Evolutionary conservation across 2,797 vertebrate genomes (phyloP).

Genomic region (Synanceia verrucosa): DNA sequence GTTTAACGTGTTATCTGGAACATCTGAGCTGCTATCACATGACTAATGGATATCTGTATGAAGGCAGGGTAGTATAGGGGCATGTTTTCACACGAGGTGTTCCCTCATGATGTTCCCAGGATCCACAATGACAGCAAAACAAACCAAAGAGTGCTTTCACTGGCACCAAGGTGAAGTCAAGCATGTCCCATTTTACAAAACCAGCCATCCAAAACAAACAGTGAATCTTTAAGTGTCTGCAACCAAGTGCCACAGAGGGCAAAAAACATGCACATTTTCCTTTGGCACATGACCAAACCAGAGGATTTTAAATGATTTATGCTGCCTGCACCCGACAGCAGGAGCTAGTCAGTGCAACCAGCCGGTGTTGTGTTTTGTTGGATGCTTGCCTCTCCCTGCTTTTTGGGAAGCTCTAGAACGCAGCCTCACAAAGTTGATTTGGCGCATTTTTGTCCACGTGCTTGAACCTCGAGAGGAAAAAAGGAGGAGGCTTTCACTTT

Average conservation of each 20-base stretch:
- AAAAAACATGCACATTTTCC: neutral
- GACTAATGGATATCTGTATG: conserved; percentile 8
- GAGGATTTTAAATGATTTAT: conserved; percentile 11
- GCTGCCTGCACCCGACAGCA: conserved; percentile 26
- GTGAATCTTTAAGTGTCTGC: neutral
- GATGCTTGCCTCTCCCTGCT: conserved; percentile 15
- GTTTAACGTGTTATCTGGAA: conserved; percentile 16
- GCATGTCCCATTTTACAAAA: neutral
- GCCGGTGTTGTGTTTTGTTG: conserved; percentile 22
- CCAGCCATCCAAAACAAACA: conserved; percentile 4
- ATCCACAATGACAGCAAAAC: conserved; percentile 13
- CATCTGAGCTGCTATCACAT: conserved; percentile 7
- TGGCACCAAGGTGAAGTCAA: conserved; percentile 9
- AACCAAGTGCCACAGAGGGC: neutral
- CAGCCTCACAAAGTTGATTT: conserved; percentile 34
- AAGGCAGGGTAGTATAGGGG: neutral
- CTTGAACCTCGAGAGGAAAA: conserved; percentile 16
- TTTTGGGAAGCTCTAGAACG: conserved; percentile 19
- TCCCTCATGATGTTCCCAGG: conserved; percentile 12
- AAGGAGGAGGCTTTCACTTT: conserved; percentile 25
- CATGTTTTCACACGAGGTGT: conserved; percentile 14
- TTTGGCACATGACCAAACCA: conserved; percentile 14
- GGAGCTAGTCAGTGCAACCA: conserved; percentile 20
- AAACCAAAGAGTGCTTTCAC: conserved; percentile 8
- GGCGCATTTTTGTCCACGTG: conserved; percentile 13